phyloP scores from a whole-genome alignment of 2,797 vertebrate genomes.

The Eulemur rubriventer region DNA sequence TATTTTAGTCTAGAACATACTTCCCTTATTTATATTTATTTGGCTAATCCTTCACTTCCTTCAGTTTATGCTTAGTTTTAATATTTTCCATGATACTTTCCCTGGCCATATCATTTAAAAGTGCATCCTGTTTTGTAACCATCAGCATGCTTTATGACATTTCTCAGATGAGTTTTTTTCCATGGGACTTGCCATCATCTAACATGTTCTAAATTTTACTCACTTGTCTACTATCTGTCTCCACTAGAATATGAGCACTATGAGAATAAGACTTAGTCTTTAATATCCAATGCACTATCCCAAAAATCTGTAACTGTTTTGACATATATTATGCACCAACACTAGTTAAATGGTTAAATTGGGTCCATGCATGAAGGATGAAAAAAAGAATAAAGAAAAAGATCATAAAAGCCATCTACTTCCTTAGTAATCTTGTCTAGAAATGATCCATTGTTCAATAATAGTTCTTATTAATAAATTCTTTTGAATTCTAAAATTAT shows the following conservation, averaged over 20 bases:
- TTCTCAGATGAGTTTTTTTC: background rate
- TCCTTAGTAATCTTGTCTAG: background rate
- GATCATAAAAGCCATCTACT: background rate
- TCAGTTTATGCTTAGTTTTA: background rate
- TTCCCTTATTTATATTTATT: background rate
- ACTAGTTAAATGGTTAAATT: background rate
- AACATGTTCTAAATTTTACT: background rate
- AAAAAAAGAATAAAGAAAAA: background rate
- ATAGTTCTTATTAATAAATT: background rate
- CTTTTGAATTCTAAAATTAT: background rate
- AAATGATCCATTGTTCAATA: background rate
- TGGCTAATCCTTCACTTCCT: background rate
- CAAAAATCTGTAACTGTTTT: background rate
- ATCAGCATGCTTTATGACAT: background rate
- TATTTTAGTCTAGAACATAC: background rate
- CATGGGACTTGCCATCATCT: background rate
- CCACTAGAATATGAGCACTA: background rate
- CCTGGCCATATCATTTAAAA: background rate
- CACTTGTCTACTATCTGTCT: background rate
- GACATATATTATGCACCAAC: background rate
- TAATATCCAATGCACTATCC: background rate
- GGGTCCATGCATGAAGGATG: background rate
- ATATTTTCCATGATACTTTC: background rate
- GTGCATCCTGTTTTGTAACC: background rate
- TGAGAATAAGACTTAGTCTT: background rate